phyloP scores from a whole-genome alignment of 2,113 vertebrate species.

The Perca flavescens region DNA sequence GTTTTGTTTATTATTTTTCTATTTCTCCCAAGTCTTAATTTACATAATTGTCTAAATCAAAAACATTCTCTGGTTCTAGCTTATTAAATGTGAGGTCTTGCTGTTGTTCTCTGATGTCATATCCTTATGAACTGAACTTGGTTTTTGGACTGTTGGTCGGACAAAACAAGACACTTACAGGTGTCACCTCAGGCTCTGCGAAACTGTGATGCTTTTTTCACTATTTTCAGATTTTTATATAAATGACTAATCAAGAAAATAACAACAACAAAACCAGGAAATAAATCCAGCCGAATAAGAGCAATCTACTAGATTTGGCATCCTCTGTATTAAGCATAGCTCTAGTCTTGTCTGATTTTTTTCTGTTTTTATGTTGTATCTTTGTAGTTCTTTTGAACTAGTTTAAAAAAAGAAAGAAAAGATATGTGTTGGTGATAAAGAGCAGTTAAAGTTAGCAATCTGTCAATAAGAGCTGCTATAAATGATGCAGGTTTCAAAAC shows the following conservation, averaged over 20 bases:
- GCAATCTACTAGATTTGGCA: neutral
- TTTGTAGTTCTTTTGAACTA: neutral
- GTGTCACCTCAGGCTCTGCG: neutral
- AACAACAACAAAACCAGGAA: neutral
- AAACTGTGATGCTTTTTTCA: neutral
- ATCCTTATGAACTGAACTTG: neutral
- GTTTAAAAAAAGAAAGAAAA: neutral
- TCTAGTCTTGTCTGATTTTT: neutral
- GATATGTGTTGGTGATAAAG: neutral
- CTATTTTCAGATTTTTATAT: neutral
- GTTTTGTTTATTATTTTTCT: neutral
- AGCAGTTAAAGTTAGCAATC: neutral
- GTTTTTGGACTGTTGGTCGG: neutral
- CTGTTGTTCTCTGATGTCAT: neutral
- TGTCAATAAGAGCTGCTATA: constrained; percentile 26
- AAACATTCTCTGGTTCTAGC: neutral
- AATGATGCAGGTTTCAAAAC: constrained; percentile 14
- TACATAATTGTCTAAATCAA: neutral
- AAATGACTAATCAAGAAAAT: neutral
- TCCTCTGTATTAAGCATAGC: neutral
- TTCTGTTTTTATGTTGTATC: neutral
- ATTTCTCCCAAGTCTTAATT: neutral
- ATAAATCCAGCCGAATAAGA: neutral
- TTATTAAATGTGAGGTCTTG: neutral
- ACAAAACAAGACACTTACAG: neutral